Conservation (phyloP, 2,888 invertebrate genomes). For the Agrilus biguttatus region DNA sequence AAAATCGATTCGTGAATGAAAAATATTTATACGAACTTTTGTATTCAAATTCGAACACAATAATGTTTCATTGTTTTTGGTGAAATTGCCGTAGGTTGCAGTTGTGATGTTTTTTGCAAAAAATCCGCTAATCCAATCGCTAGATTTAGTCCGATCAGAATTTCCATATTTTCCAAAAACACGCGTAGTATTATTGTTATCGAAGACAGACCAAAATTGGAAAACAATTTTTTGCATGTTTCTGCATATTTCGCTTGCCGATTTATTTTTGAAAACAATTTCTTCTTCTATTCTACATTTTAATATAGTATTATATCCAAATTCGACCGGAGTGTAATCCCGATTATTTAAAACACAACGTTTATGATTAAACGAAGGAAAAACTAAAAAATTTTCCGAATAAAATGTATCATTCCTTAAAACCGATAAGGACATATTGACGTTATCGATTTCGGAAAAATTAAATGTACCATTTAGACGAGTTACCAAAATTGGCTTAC, state of each 20-base stretch:
- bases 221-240: slow-evolving; percentile 22
- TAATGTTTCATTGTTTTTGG: slow-evolving; percentile 19
- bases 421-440: slow-evolving; percentile 7
- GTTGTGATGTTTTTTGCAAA: slow-evolving; percentile 18
- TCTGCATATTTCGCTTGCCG: slow-evolving; percentile 19
- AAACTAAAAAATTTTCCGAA: slow-evolving; percentile 21
- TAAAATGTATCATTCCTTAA: slow-evolving; percentile 14
- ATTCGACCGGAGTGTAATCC: slow-evolving; percentile 29
- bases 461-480: slow-evolving; percentile 1
- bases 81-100: slow-evolving; percentile 19
- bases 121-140: slow-evolving; percentile 9
- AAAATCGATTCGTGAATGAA: slow-evolving; percentile 31
- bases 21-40: slow-evolving; percentile 27
- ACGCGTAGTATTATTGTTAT: slow-evolving; percentile 17
- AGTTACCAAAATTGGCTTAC: slow-evolving; percentile 42
- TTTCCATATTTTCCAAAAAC: slow-evolving; percentile 36
- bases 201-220: slow-evolving; percentile 16
- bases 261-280: slow-evolving; percentile 9
- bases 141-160: slow-evolving; percentile 36
- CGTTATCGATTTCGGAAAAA: slow-evolving; percentile 6
- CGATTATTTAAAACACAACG: slow-evolving; percentile 29
- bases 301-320: slow-evolving; percentile 35
- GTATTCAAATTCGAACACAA: slow-evolving; percentile 27
- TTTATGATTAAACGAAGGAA: slow-evolving; percentile 32
- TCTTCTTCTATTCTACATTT: slow-evolving; percentile 28